phyloP scores from a whole-genome alignment of 1,140 invertebrate species.

The Rhyzopertha dominica region DNA sequence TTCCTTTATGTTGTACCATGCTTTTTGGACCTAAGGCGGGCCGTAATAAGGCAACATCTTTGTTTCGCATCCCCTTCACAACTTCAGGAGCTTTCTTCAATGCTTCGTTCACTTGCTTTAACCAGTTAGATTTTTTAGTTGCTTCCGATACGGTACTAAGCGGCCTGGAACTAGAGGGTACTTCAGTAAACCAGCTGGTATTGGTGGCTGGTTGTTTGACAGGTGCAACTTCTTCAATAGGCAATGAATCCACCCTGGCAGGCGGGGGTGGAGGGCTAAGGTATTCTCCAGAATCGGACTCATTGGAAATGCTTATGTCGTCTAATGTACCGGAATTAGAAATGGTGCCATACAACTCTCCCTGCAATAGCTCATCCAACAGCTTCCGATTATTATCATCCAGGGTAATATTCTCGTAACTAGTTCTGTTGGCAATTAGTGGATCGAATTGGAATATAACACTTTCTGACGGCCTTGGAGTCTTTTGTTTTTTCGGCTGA shows the following conservation, averaged over 20 bases:
- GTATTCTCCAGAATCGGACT: constrained; percentile 42
- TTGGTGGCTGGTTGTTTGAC: constrained; percentile 6
- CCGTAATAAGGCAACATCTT: constrained; percentile 17
- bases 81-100: constrained; percentile 36
- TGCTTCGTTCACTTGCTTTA: constrained; percentile 36
- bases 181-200: constrained; percentile 9
- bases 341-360: constrained; percentile 38
- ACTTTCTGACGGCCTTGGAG: constrained; percentile 32
- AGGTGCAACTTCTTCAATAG: constrained; percentile 25
- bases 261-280: constrained; percentile 48
- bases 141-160: constrained; percentile 27
- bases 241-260: constrained; percentile 47
- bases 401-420: constrained; percentile 6
- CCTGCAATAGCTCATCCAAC: constrained; percentile 40
- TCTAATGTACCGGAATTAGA: constrained; percentile 34
- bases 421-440: constrained; percentile 16
- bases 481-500: constrained; percentile 15
- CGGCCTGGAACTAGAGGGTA: constrained; percentile 23
- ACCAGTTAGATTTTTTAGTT: constrained; percentile 28
- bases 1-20: constrained; percentile 37
- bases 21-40: constrained; percentile 31
- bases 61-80: constrained; percentile 25
- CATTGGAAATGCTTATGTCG: constrained; percentile 42
- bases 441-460: constrained; percentile 44
- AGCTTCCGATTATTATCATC: constrained; percentile 30